phyloP scores from a whole-genome alignment of 2,797 vertebrate species.

The Neoniphon sammara region DNA sequence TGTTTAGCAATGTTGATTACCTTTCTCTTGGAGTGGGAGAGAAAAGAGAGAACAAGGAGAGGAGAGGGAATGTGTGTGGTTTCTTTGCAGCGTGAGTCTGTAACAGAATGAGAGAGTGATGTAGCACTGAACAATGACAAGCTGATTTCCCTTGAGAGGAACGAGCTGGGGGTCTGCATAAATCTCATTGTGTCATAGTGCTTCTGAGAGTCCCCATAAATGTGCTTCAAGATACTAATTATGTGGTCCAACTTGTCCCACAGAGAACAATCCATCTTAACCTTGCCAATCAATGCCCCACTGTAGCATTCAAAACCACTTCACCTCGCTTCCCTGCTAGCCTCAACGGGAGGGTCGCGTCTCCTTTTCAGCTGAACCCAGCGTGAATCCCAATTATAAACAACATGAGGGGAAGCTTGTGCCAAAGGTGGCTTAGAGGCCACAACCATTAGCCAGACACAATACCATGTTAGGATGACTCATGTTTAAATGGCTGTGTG shows the following conservation, averaged over 20 bases:
- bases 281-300: slow-evolving; percentile 19
- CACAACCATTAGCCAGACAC: slow-evolving; percentile 27
- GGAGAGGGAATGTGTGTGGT: slow-evolving; percentile 27
- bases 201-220: neutral
- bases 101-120: neutral
- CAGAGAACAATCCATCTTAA: neutral
- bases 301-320: slow-evolving; percentile 25
- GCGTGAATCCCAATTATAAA: slow-evolving; percentile 27
- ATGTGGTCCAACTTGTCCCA: slow-evolving; percentile 2
- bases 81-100: slow-evolving; percentile 13
- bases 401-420: neutral
- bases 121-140: slow-evolving; percentile 20
- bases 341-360: neutral
- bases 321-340: too few relatives aligned
- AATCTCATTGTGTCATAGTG: slow-evolving; percentile 5
- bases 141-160: slow-evolving; percentile 24
- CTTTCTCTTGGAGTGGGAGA: slow-evolving; percentile 44
- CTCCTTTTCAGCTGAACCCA: neutral
- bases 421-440: slow-evolving; percentile 18
- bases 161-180: slow-evolving; percentile 4
- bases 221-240: slow-evolving; percentile 13
- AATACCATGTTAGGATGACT: slow-evolving; percentile 3
- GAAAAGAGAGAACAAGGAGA: slow-evolving; percentile 29
- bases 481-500: slow-evolving; percentile 32
- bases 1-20: slow-evolving; percentile 68